phyloP scores from a whole-genome alignment of 2,797 vertebrate genomes.

The Notamacropus eugenii region DNA sequence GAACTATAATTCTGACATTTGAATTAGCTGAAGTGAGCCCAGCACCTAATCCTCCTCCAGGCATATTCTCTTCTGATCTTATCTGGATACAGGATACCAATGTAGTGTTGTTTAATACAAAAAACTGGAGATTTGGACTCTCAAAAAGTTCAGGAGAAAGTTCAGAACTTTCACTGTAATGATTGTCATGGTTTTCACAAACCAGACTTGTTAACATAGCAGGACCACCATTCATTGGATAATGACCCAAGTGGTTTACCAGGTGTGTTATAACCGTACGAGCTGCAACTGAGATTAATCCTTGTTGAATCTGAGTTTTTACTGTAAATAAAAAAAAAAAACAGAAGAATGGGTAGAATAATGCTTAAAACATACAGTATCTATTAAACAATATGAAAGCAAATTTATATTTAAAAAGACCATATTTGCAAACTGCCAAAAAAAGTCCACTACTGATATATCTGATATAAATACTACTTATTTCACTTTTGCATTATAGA shows the following conservation, averaged over 20 bases:
- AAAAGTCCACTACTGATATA: slow-evolving; percentile 35
- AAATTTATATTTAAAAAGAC: slow-evolving; percentile 38
- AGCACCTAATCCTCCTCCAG: slow-evolving; percentile 95
- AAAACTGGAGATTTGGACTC: slow-evolving; percentile 97
- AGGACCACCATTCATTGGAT: slow-evolving; percentile 97
- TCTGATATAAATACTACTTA: slow-evolving; percentile 41
- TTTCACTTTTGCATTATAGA: slow-evolving; percentile 30
- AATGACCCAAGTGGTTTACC: slow-evolving; percentile 98
- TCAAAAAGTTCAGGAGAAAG: slow-evolving; percentile 98
- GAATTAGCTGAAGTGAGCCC: slow-evolving; percentile 94
- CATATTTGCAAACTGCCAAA: slow-evolving; percentile 48
- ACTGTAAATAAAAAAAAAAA: slow-evolving; percentile 86
- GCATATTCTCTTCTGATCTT: slow-evolving; percentile 93
- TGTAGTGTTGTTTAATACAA: slow-evolving; percentile 95
- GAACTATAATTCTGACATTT: slow-evolving; percentile 95
- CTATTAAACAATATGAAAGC: slow-evolving; percentile 46
- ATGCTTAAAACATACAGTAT: slow-evolving; percentile 10
- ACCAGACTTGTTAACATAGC: slow-evolving; percentile 98
- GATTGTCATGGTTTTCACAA: slow-evolving; percentile 98
- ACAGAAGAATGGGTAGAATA: slow-evolving; percentile 52
- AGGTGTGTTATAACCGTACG: slow-evolving; percentile 97
- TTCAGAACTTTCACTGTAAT: slow-evolving; percentile 94
- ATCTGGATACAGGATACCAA: slow-evolving; percentile 96
- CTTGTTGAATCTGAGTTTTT: slow-evolving; percentile 96
- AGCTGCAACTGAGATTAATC: slow-evolving; percentile 96